phyloP scores from a whole-genome alignment of 2,797 vertebrate genomes.

The Aldrovandia affinis region DNA sequence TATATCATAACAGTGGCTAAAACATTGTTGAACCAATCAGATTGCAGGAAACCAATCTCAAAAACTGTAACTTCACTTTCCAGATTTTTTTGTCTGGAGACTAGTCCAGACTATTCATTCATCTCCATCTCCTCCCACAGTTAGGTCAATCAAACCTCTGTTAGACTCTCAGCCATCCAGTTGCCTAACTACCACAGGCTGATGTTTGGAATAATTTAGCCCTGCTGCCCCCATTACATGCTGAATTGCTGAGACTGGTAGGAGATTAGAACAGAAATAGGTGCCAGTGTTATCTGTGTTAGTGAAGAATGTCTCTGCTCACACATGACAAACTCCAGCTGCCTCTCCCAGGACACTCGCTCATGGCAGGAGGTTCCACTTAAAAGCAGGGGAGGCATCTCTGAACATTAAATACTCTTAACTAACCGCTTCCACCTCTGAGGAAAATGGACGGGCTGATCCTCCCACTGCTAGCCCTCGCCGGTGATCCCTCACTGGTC shows the following conservation, averaged over 20 bases:
- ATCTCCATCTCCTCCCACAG: slow-evolving; percentile 13
- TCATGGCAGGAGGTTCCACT: slow-evolving; percentile 60
- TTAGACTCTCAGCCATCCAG: slow-evolving; percentile 73
- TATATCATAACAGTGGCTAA: too few species aligned
- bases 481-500: slow-evolving; percentile 47
- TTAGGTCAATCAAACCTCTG: slow-evolving; percentile 50
- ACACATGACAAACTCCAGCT: slow-evolving; percentile 76
- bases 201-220: slow-evolving; percentile 61
- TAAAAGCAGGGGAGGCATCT: slow-evolving; percentile 52
- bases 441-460: slow-evolving; percentile 52
- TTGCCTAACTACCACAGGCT: slow-evolving; percentile 68
- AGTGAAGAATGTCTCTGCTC: slow-evolving; percentile 69
- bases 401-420: slow-evolving; percentile 55
- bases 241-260: slow-evolving; percentile 77
- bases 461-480: slow-evolving; percentile 38
- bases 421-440: slow-evolving; percentile 56
- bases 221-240: slow-evolving; percentile 73
- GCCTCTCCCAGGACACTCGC: slow-evolving; percentile 44
- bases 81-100: too few species aligned
- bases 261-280: slow-evolving; percentile 75
- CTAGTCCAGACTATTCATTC: neutral
- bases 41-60: too few species aligned
- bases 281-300: slow-evolving; percentile 81
- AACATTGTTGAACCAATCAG: too few species aligned
- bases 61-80: too few species aligned